Percentiles rank a stretch among this genome's conserved stretches.
These are phyloP conservation scores for Chelonus insularis DNA, from an alignment of 1,140 invertebrate genomes.

Conservation along the genomic window DNA sequence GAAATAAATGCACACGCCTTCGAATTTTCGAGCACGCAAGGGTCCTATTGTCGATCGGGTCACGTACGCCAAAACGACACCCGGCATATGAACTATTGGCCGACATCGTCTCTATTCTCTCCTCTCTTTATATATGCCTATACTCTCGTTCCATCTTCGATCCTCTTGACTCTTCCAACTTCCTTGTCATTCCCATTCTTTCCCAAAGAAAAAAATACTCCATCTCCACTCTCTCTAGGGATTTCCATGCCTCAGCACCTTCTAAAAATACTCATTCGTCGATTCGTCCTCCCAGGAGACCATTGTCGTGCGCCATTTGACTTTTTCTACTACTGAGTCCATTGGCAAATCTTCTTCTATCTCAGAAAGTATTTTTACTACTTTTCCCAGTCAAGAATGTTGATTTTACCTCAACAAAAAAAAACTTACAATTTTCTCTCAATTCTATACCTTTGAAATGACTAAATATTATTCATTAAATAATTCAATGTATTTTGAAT, in stretches of 20 bases:
- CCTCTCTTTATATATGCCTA: not conserved
- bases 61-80: conserved; percentile 40
- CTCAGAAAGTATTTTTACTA: too few relatives aligned
- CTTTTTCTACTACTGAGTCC: not conserved
- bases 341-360: too few relatives aligned
- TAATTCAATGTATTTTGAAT: too few relatives aligned
- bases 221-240: not conserved
- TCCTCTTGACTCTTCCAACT: conserved; percentile 5
- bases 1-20: conserved; percentile 44
- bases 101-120: conserved; percentile 35
- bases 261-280: conserved; percentile 25
- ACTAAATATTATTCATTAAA: too few relatives aligned
- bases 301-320: conserved; percentile 17
- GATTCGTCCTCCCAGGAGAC: conserved; percentile 17
- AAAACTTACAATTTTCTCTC: too few relatives aligned
- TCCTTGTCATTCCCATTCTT: conserved; percentile 4
- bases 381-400: too few relatives aligned
- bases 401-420: too few relatives aligned
- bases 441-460: too few relatives aligned
- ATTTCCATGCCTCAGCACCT: conserved; percentile 28
- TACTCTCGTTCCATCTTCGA: conserved; percentile 2
- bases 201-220: not conserved
- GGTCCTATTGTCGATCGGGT: conserved; percentile 37
- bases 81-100: conserved; percentile 46
- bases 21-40: conserved; percentile 39